Percentiles rank a stretch among this genome's conserved stretches.
Evolutionary conservation across 53 echinoderm and acorn worm species (phyloP).

Genomic region (Hippasteria phrygiana): DNA sequence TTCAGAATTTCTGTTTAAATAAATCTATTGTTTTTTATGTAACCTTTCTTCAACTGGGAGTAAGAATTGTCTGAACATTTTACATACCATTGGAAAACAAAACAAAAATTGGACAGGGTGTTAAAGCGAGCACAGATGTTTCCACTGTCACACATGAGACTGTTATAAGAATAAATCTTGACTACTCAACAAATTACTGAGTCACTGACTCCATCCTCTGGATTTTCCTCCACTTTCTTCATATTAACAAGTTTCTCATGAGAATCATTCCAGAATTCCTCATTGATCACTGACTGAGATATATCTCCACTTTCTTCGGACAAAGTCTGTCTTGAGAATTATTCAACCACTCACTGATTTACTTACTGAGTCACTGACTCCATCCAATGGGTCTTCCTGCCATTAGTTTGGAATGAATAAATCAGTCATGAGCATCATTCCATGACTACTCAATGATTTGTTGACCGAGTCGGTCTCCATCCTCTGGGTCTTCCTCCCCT

Average conservation of each 20-base stretch:
- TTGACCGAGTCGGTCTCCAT: neutral
- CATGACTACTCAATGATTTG: neutral
- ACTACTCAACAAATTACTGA: constrained; percentile 1
- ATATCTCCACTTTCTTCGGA: no score
- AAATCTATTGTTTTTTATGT: no score
- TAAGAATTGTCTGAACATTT: no score
- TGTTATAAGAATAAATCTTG: neutral
- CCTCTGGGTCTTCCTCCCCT: neutral
- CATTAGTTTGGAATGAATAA: neutral
- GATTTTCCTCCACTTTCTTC: neutral
- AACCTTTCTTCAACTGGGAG: no score
- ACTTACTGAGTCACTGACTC: constrained; percentile 56
- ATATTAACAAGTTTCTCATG: no score
- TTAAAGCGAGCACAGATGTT: no score
- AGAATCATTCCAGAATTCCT: no score
- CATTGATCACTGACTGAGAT: no score
- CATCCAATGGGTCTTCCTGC: constrained; percentile 56
- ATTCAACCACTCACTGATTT: constrained; percentile 61
- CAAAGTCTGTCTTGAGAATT: neutral
- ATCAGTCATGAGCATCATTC: neutral
- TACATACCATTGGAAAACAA: no score
- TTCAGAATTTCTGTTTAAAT: no score
- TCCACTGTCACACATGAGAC: no score
- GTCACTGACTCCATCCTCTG: constrained; percentile 21
- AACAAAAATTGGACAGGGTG: no score